Conservation (phyloP, 1,140 invertebrate species). For the Holotrichia oblita region DNA sequence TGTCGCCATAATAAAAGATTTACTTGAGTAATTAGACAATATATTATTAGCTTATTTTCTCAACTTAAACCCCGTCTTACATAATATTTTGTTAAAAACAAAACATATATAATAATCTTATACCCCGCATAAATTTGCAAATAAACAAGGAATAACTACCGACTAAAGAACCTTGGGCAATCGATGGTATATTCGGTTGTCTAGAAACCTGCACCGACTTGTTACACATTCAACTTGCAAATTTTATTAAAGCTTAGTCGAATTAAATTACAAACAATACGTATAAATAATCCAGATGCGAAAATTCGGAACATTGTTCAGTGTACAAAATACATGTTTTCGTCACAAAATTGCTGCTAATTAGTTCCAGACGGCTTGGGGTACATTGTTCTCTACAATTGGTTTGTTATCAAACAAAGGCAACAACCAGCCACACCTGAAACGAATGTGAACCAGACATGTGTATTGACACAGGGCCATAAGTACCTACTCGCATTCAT, state of each 20-base stretch:
- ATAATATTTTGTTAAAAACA: too few species aligned
- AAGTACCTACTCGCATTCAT: not conserved
- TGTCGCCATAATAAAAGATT: too few species aligned
- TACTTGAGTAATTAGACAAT: too few species aligned
- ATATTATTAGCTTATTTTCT: too few species aligned
- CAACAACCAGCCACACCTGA: not conserved
- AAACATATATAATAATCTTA: too few species aligned
- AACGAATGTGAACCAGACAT: not conserved
- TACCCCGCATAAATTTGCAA: too few species aligned
- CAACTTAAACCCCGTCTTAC: too few species aligned
- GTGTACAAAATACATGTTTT: not conserved
- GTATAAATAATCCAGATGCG: not conserved
- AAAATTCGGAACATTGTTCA: not conserved
- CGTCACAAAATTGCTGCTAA: not conserved
- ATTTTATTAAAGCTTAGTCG: not conserved
- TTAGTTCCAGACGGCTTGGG: not conserved
- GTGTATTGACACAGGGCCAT: not conserved
- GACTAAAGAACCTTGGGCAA: too few species aligned
- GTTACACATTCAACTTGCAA: not conserved
- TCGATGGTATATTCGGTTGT: too few species aligned
- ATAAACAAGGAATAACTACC: too few species aligned
- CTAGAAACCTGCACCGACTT: too few species aligned
- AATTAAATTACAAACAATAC: not conserved
- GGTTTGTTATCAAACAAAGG: not conserved
- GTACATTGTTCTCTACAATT: not conserved